These are phyloP conservation scores for Ischnus inquisitorius DNA, from an alignment of 2,888 invertebrate genomes.

Conservation along the genomic window DNA sequence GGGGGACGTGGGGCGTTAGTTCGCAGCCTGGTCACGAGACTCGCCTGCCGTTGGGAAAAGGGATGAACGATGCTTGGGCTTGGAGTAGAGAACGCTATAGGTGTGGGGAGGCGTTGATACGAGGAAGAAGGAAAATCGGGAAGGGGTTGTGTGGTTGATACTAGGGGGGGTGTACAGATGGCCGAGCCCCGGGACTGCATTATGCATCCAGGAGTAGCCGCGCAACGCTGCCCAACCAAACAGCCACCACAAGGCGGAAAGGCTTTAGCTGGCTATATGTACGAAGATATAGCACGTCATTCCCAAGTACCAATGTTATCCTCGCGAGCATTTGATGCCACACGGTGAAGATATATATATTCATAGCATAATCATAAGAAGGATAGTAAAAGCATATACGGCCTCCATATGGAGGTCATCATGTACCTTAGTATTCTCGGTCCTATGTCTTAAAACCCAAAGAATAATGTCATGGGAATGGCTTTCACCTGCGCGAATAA, in stretches of 20 bases:
- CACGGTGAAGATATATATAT: background rate
- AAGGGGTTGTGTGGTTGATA: slow-evolving; percentile 32
- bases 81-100: slow-evolving; percentile 27
- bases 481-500: too few relatives aligned
- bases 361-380: background rate
- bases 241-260: slow-evolving; percentile 42
- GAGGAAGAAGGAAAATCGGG: slow-evolving; percentile 37
- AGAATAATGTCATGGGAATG: too few relatives aligned
- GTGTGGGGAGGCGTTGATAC: slow-evolving; percentile 45
- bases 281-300: background rate
- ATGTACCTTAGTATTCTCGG: background rate
- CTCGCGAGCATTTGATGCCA: background rate
- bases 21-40: slow-evolving; percentile 79
- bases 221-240: slow-evolving; percentile 49
- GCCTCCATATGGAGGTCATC: background rate
- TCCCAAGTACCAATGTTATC: background rate
- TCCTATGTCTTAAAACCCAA: too few relatives aligned
- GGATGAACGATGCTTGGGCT: slow-evolving; percentile 47
- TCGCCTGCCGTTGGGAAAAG: slow-evolving; percentile 58
- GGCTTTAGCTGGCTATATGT: background rate
- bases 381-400: background rate
- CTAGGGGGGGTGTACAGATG: slow-evolving; percentile 63
- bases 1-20: slow-evolving; percentile 71
- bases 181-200: slow-evolving; percentile 78
- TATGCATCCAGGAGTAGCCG: slow-evolving; percentile 81